Evolutionary conservation across 2,888 invertebrate genomes (phyloP).

Genomic region (Drosophila borealis): DNA sequence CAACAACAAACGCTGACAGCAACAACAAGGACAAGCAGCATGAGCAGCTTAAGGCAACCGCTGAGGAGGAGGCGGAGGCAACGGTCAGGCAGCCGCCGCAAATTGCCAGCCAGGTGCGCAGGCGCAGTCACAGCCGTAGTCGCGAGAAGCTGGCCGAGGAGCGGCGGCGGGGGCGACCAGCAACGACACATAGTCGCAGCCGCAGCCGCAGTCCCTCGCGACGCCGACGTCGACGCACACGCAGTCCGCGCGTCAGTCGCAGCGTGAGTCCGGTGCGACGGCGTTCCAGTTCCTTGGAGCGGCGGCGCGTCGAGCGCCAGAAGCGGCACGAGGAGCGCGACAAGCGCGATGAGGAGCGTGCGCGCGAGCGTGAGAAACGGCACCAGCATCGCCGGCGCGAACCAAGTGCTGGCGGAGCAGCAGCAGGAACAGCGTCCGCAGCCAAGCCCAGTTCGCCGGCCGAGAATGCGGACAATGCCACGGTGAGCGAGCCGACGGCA

Average conservation of each 20-base stretch:
- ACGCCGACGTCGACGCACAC: constrained; percentile 53
- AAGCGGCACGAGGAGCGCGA: constrained; percentile 77
- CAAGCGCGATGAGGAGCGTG: constrained; percentile 59
- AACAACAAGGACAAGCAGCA: background rate
- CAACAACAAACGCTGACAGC: background rate
- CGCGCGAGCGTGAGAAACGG: constrained; percentile 65
- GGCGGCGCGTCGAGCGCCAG: constrained; percentile 76
- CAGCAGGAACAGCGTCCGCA: background rate
- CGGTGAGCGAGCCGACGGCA: constrained; percentile 73
- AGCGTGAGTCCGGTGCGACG: constrained; percentile 53
- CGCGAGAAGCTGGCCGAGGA: constrained; percentile 35
- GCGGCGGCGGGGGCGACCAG: constrained; percentile 44
- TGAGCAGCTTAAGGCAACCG: background rate
- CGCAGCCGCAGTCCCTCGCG: constrained; percentile 42
- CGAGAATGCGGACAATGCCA: constrained; percentile 69
- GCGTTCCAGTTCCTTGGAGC: constrained; percentile 76
- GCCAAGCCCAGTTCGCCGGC: constrained; percentile 1
- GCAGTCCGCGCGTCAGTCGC: constrained; percentile 38
- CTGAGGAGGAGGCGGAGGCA: background rate
- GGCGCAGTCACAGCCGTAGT: constrained; percentile 30
- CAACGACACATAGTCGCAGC: constrained; percentile 33
- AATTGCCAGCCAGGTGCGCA: constrained; percentile 39
- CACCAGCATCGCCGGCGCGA: constrained; percentile 40
- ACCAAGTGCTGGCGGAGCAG: background rate
- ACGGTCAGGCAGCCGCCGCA: constrained; percentile 22